These are phyloP conservation scores for Bombycilla garrulus DNA, from an alignment of 2,113 vertebrate genomes.

Conservation along the genomic window DNA sequence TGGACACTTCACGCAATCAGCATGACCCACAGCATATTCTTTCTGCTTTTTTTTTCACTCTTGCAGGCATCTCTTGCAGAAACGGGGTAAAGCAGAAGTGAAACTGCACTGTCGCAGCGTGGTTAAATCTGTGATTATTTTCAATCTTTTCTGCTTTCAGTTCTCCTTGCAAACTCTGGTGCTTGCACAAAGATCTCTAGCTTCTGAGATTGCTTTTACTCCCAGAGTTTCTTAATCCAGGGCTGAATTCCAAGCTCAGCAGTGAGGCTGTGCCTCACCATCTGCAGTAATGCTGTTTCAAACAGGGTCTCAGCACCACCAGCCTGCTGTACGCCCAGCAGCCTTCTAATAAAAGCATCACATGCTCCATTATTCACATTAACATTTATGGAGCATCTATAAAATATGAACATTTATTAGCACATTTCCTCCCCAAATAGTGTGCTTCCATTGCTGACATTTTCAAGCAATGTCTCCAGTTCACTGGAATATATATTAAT, in stretches of 20 bases:
- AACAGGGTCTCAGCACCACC: neutral
- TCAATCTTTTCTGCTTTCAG: neutral
- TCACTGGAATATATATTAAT: neutral
- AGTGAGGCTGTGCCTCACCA: neutral
- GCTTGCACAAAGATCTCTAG: neutral
- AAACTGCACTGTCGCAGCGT: accelerated
- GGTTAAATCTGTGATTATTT: neutral
- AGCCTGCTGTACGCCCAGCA: neutral
- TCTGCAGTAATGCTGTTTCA: neutral
- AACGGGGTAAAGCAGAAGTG: neutral
- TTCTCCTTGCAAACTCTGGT: neutral
- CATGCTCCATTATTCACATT: neutral
- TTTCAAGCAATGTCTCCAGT: neutral
- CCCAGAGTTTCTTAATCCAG: neutral
- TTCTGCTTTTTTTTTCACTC: neutral
- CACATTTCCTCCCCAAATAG: neutral
- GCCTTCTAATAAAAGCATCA: neutral
- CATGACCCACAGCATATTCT: accelerated
- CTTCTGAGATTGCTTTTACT: neutral
- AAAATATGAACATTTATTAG: neutral
- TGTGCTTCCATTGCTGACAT: neutral
- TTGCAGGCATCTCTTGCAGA: neutral
- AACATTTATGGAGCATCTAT: neutral
- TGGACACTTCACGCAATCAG: accelerated
- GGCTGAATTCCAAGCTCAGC: neutral